Conservation (phyloP, 2,888 invertebrate species). For the Petrolisthes cinctipes region DNA sequence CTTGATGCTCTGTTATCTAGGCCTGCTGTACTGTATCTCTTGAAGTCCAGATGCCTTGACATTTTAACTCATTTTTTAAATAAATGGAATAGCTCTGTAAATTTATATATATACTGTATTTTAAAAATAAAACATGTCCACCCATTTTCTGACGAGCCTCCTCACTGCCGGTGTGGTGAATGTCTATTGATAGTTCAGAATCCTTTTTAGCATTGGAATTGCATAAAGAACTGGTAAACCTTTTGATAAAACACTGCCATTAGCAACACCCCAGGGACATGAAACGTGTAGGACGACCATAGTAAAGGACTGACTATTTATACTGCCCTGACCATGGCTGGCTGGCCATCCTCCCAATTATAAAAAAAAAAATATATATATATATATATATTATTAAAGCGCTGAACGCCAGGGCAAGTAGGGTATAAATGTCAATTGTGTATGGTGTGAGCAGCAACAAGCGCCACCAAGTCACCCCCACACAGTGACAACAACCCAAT, state of each 20-base stretch:
- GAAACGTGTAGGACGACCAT: conserved; percentile 56
- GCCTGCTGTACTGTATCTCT: conserved; percentile 38
- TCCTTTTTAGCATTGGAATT: conserved; percentile 47
- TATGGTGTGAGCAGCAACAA: conserved; percentile 35
- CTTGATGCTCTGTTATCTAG: conserved; percentile 21
- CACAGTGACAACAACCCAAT: conserved; percentile 46
- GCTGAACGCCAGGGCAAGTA: conserved; percentile 28
- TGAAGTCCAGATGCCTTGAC: conserved; percentile 33
- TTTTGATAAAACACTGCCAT: conserved; percentile 55
- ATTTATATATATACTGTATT: background rate
- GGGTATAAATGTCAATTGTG: conserved; percentile 34
- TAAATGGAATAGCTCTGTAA: background rate
- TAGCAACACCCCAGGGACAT: conserved; percentile 60
- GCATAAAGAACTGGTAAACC: conserved; percentile 45
- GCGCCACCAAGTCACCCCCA: conserved; percentile 42
- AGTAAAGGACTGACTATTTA: conserved; percentile 25
- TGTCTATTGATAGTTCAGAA: conserved; percentile 50
- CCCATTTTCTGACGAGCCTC: conserved; percentile 48
- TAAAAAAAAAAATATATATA: background rate
- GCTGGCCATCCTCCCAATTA: conserved; percentile 38
- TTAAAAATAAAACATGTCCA: conserved; percentile 38
- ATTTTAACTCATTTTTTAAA: conserved; percentile 22
- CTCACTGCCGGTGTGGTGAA: conserved; percentile 57
- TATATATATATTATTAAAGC: background rate
- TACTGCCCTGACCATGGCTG: conserved; percentile 51